These are phyloP conservation scores for Julus scandinavius DNA, from an alignment of 2,888 invertebrate species.

Conservation along the genomic window DNA sequence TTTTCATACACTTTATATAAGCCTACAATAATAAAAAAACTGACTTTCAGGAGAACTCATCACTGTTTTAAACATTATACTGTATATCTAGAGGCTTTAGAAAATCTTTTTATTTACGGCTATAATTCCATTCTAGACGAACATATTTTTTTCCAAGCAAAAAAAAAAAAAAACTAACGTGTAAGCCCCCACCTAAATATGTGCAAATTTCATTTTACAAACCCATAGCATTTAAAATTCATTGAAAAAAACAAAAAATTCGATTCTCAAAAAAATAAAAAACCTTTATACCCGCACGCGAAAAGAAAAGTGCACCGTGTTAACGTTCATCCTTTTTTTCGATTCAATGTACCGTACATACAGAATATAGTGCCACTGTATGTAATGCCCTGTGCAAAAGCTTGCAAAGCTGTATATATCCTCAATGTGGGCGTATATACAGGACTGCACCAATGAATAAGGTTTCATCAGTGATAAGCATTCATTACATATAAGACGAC, in stretches of 20 bases:
- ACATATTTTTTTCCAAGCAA: too few species aligned
- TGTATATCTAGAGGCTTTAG: too few species aligned
- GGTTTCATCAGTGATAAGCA: conserved; percentile 33
- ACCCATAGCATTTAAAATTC: neutral
- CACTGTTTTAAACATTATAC: neutral
- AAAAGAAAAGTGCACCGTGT: neutral
- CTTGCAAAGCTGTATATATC: neutral
- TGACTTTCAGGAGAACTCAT: neutral
- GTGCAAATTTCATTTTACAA: neutral
- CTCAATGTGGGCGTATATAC: conserved; percentile 16
- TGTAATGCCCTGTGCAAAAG: neutral
- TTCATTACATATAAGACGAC: conserved; percentile 26
- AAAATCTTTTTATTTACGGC: too few species aligned
- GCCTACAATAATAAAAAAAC: neutral
- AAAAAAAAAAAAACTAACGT: neutral
- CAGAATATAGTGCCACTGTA: neutral
- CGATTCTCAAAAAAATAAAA: neutral
- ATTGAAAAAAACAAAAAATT: neutral
- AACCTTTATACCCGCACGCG: neutral
- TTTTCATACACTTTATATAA: neutral
- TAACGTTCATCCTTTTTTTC: neutral
- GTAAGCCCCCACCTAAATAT: neutral
- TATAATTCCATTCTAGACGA: too few species aligned
- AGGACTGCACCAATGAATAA: conserved; percentile 26
- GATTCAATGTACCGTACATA: neutral